Evolutionary conservation across 2,888 invertebrate species (phyloP).

Genomic region (Dolichomitus sp.): DNA sequence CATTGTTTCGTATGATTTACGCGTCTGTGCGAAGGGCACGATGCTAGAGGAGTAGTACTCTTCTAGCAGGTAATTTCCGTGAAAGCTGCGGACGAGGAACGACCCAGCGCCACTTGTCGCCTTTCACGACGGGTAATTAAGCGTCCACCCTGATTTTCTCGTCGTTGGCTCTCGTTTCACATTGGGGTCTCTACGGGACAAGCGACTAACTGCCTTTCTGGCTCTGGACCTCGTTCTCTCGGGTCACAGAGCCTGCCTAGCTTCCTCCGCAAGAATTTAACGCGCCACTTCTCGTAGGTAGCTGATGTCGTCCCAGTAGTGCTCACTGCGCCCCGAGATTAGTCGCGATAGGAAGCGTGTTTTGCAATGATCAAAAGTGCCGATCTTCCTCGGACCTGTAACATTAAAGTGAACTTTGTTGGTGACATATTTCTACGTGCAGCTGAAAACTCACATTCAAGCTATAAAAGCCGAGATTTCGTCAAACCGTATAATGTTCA

Average conservation of each 20-base stretch:
- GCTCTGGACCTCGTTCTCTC: conserved; percentile 21
- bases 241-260: conserved; percentile 29
- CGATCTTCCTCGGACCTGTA: conserved; percentile 64
- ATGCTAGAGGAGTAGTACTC: conserved; percentile 11
- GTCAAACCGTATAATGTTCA: conserved; percentile 29
- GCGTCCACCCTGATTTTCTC: conserved; percentile 75
- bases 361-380: conserved; percentile 75
- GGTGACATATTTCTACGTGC: conserved; percentile 15
- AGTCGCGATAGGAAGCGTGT: conserved; percentile 59
- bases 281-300: conserved; percentile 36
- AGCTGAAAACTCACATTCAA: conserved; percentile 5
- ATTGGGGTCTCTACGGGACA: conserved; percentile 18
- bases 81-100: conserved; percentile 45
- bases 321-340: conserved; percentile 42
- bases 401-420: conserved; percentile 14
- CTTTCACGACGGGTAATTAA: conserved; percentile 80
- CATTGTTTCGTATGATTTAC: conserved; percentile 68
- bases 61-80: conserved; percentile 64
- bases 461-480: conserved; percentile 26
- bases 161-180: conserved; percentile 41
- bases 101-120: conserved; percentile 65
- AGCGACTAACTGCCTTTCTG: conserved; percentile 38
- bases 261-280: conserved; percentile 40
- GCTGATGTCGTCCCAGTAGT: conserved; percentile 43
- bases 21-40: conserved; percentile 54